Evolutionary conservation across 2,797 vertebrate species (phyloP).

Genomic region (Rhinella marina): DNA sequence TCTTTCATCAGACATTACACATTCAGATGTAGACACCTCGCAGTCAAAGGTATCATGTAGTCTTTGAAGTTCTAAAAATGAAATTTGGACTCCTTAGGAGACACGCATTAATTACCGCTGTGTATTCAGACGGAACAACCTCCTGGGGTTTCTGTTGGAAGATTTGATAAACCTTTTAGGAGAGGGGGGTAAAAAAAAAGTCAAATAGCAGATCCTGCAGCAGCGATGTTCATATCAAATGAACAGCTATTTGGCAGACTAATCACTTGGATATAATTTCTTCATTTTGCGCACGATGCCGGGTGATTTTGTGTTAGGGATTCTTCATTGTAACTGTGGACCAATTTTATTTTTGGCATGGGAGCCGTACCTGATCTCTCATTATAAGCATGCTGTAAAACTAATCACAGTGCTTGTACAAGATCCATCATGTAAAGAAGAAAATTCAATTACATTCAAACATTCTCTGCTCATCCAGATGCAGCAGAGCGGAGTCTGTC

Average conservation of each 20-base stretch:
- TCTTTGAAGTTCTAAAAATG: constrained; percentile 66
- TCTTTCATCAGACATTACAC: constrained; percentile 65
- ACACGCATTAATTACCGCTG: constrained; percentile 61
- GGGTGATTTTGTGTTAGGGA: constrained; percentile 6
- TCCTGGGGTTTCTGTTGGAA: constrained; percentile 45
- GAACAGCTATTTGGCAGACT: constrained; percentile 38
- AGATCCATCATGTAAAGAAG: background rate
- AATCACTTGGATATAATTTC: constrained; percentile 30
- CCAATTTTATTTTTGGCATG: constrained; percentile 34
- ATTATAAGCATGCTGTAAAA: constrained; percentile 1
- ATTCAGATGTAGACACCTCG: constrained; percentile 61
- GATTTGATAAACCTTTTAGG: constrained; percentile 52
- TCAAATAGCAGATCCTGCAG: constrained; percentile 39
- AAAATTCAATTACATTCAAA: background rate
- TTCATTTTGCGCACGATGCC: constrained; percentile 20
- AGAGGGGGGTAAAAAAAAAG: constrained; percentile 23
- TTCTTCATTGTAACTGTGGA: background rate
- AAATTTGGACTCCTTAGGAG: constrained; percentile 64
- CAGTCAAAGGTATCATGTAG: constrained; percentile 61
- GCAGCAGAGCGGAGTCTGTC: background rate
- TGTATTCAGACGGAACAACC: constrained; percentile 19
- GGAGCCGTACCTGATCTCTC: background rate
- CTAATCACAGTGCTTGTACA: background rate
- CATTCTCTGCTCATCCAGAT: background rate
- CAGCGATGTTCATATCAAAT: constrained; percentile 46